phyloP scores from a whole-genome alignment of 2,113 vertebrate species.

The Corythornis cristatus region DNA sequence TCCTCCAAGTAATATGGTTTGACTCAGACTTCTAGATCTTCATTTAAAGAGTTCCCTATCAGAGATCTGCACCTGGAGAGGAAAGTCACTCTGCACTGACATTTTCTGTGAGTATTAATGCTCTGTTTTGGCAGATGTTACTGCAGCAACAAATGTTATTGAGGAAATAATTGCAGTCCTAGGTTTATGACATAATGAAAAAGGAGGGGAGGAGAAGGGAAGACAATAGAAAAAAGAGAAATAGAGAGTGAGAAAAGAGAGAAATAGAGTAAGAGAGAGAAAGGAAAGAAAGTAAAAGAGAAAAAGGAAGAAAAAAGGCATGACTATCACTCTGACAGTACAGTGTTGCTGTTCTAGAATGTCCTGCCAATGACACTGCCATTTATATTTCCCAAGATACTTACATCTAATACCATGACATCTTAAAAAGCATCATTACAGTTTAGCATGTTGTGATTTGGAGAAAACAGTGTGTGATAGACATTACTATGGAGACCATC shows the following conservation, averaged over 20 bases:
- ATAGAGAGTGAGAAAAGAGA: no score
- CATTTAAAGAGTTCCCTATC: slow-evolving; percentile 57
- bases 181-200: background rate
- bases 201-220: no score
- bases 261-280: no score
- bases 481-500: slow-evolving; percentile 41
- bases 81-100: background rate
- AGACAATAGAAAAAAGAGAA: no score
- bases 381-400: slow-evolving; percentile 66
- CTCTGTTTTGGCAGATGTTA: background rate
- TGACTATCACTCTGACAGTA: slow-evolving; percentile 28
- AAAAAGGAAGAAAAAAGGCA: background rate
- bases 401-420: slow-evolving; percentile 64
- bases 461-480: slow-evolving; percentile 50
- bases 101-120: background rate
- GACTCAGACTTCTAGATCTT: slow-evolving; percentile 40
- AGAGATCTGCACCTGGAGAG: slow-evolving; percentile 13
- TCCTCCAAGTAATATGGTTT: background rate
- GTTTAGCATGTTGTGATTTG: slow-evolving; percentile 57
- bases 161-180: background rate
- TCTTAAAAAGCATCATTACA: slow-evolving; percentile 67
- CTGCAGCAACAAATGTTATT: background rate
- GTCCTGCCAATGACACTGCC: slow-evolving; percentile 49
- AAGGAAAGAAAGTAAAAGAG: no score
- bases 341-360: slow-evolving; percentile 20